These are phyloP conservation scores for Myodes glareolus DNA, from an alignment of 2,113 vertebrate genomes.

Conservation along the genomic window DNA sequence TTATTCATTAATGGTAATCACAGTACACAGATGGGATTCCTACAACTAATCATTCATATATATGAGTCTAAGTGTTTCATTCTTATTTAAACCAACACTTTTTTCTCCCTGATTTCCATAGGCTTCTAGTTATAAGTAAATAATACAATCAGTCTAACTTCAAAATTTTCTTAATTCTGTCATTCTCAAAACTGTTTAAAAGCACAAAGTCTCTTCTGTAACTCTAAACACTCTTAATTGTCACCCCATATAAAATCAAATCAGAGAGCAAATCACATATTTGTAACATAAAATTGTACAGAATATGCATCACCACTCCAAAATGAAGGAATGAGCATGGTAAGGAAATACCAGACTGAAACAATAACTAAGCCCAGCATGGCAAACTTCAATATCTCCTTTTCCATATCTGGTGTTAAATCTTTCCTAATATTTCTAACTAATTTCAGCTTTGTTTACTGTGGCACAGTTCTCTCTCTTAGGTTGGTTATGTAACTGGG, in stretches of 20 bases:
- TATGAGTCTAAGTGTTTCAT: background rate
- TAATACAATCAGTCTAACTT: background rate
- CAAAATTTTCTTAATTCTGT: background rate
- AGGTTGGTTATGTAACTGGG: background rate
- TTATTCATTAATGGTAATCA: no score
- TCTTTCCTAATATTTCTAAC: background rate
- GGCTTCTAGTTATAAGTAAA: background rate
- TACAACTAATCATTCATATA: no score
- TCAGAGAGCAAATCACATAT: background rate
- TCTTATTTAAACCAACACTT: background rate
- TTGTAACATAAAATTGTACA: background rate
- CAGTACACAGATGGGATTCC: no score
- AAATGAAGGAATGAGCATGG: no score
- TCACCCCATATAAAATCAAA: background rate
- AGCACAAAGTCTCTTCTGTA: background rate
- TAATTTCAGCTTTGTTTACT: background rate
- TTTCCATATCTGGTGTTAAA: background rate
- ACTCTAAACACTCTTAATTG: background rate
- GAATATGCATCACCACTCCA: no score
- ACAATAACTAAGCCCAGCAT: background rate
- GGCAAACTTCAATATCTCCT: accelerated
- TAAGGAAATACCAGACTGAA: background rate
- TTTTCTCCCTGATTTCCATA: background rate
- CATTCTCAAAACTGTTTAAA: background rate
- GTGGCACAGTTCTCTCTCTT: background rate